These are phyloP conservation scores for Vulpes lagopus DNA, from an alignment of 2,113 vertebrate species.

Conservation along the genomic window DNA sequence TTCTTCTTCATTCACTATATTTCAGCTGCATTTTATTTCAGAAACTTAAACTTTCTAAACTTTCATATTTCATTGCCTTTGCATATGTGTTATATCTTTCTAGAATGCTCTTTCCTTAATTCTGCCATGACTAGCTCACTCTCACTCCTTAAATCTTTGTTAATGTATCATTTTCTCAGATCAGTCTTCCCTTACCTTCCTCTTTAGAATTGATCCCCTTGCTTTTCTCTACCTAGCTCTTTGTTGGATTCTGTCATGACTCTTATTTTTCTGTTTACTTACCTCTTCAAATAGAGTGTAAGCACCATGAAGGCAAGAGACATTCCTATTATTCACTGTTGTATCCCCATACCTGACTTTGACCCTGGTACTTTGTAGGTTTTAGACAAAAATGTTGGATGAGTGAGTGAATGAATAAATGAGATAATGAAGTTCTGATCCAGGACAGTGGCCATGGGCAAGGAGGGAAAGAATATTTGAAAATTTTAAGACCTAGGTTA, in stretches of 20 bases:
- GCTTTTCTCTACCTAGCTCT: background rate
- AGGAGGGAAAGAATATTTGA: background rate
- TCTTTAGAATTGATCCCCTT: background rate
- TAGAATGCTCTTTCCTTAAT: background rate
- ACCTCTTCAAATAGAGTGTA: background rate
- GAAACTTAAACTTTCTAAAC: background rate
- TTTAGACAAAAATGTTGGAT: background rate
- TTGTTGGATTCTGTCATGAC: background rate
- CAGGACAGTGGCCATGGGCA: background rate
- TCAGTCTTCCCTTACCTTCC: background rate
- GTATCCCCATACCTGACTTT: background rate
- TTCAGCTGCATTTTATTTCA: slow-evolving; percentile 25
- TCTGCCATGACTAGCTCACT: background rate
- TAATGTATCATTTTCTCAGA: slow-evolving; percentile 13
- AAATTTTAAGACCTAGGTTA: slow-evolving; percentile 4
- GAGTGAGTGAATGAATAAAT: slow-evolving; percentile 10
- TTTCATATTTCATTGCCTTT: slow-evolving; percentile 13
- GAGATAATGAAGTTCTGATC: background rate
- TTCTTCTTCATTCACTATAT: slow-evolving; percentile 12
- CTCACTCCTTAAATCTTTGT: background rate
- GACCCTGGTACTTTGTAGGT: background rate
- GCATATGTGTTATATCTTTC: background rate
- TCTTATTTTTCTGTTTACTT: background rate
- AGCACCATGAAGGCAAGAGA: background rate
- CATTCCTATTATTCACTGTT: background rate